phyloP scores from a whole-genome alignment of 30 jellyfish, hydroid and myxozoan species.

The Aurelia aurita region DNA sequence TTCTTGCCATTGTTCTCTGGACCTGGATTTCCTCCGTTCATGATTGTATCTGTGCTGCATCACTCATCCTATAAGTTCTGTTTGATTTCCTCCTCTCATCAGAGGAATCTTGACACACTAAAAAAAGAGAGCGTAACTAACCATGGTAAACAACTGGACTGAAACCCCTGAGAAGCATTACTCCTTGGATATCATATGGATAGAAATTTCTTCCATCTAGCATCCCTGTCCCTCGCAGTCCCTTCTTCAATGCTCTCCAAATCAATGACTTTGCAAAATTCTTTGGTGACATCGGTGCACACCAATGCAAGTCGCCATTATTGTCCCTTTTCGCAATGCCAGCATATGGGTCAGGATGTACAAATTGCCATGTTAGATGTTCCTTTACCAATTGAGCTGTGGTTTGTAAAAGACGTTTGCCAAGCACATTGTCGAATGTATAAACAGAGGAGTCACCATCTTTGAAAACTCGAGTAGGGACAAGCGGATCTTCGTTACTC shows the following conservation, averaged over 20 bases:
- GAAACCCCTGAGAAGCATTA: conserved; percentile 61
- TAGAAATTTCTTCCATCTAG: conserved; percentile 33
- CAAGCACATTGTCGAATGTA: conserved; percentile 33
- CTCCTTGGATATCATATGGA: conserved; percentile 43
- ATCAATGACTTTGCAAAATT: conserved; percentile 34
- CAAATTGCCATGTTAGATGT: conserved; percentile 52
- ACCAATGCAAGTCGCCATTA: conserved; percentile 72
- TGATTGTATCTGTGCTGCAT: no score
- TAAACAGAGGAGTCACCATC: conserved; percentile 21
- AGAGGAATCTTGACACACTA: no score
- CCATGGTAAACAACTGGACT: conserved; percentile 71
- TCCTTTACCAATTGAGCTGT: conserved; percentile 4
- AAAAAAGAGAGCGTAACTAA: neutral
- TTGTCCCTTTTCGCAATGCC: neutral
- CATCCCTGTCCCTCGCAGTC: conserved; percentile 48
- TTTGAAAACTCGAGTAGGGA: conserved; percentile 5
- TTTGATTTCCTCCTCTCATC: no score
- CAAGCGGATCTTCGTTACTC: no score
- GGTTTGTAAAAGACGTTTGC: neutral
- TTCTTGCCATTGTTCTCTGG: no score
- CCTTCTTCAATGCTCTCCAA: conserved; percentile 46
- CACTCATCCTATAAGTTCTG: no score
- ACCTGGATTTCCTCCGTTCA: no score
- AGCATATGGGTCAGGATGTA: conserved; percentile 51
- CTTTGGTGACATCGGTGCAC: conserved; percentile 59